phyloP scores from a whole-genome alignment of 2,888 invertebrate genomes.

The Rhodophaea formosa region DNA sequence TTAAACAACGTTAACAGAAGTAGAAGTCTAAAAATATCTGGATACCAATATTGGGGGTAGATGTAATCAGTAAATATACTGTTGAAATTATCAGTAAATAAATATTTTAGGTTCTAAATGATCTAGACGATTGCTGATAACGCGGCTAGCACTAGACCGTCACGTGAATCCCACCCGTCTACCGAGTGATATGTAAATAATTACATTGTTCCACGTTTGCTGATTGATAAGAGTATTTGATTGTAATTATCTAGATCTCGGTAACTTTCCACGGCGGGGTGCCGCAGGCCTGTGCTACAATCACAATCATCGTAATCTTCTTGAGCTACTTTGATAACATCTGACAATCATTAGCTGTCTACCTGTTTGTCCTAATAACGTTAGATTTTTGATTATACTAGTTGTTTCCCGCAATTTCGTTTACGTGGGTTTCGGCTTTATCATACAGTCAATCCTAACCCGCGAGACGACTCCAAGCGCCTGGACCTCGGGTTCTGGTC shows the following conservation, averaged over 20 bases:
- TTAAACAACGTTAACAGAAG: too few species aligned
- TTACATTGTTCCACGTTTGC: constrained; percentile 3
- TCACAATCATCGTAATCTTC: background rate
- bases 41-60: background rate
- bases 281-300: background rate
- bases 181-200: constrained; percentile 9
- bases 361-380: background rate
- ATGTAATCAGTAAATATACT: background rate
- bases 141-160: background rate
- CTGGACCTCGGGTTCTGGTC: too few species aligned
- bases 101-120: background rate
- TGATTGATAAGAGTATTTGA: constrained; percentile 12
- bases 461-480: too few species aligned
- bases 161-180: constrained; percentile 11
- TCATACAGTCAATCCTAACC: too few species aligned
- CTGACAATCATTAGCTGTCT: background rate
- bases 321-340: constrained; percentile 7
- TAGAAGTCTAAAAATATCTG: background rate
- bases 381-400: too few species aligned
- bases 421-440: too few species aligned
- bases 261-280: constrained; percentile 13
- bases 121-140: background rate
- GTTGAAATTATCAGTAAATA: background rate
- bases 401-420: too few species aligned
- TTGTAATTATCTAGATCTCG: constrained; percentile 8